Evolutionary conservation across 2,797 vertebrate species (phyloP), one percentile per base, ranked within the genome.

Genomic region (Xiphorhynchus erythropygius): DNA sequence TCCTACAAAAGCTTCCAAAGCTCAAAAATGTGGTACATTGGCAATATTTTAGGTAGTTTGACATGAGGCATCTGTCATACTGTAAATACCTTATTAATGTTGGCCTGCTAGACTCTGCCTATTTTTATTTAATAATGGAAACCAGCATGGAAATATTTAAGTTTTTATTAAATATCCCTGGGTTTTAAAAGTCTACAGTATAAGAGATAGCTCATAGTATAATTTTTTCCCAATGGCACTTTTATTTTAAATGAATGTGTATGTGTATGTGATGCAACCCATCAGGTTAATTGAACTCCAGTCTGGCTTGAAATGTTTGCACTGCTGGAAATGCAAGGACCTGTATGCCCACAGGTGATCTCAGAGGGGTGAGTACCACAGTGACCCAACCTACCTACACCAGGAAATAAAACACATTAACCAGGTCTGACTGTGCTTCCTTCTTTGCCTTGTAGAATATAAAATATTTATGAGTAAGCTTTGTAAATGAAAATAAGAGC

Each of bases 381-480:
- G 39, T 19, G 6, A 73, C 33, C 59, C 79, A 68, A 23, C 3
- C 0, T 37, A 24, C 46, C 32, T 62, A 75, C 25, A 55, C 46
- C 76, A 79, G 83, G 67, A 83, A 84, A 85, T 63, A 88, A 93
- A 92, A 81, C 56, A 84, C 64, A 63, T 91, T 86, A 93, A 76
- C 73, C 28, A 52, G 62, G n/a, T 86, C 91, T 92, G 86, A 87
- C 70, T 84, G 44, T 59, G 47, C 89, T 94, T 97, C 91, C 87
- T 95, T 82, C 78, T 53, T 87, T 84, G 70, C 89, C 87, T 90
- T 56, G 75, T 37, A 67, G 75, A 53, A 46, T 64, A 94, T 92
- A 42, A 56, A 96, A 49, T 96, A 97, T 96, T 97, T 96, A 96
- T 97, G 91, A 88, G 68, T 84, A 91, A 94, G 85, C 89, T 87